phyloP scores from a whole-genome alignment of 2,113 vertebrate species.

The Malurus elegans region DNA sequence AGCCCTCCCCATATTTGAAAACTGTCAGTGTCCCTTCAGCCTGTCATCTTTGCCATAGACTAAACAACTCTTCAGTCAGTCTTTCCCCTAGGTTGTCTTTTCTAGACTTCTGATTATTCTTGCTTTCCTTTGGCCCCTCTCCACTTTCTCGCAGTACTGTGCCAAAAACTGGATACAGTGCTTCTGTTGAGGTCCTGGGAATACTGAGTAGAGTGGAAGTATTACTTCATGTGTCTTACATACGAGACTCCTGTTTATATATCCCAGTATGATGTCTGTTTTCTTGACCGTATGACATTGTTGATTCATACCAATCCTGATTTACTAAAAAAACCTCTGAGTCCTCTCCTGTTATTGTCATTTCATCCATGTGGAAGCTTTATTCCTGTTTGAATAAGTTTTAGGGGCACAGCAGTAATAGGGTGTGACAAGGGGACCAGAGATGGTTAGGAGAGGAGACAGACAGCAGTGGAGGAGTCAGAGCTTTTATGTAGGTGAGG shows the following conservation, averaged over 20 bases:
- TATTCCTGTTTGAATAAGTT: neutral
- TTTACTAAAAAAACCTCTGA: neutral
- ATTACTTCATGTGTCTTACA: neutral
- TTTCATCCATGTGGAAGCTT: neutral
- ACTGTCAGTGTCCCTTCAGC: neutral
- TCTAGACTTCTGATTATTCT: neutral
- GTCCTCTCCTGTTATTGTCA: neutral
- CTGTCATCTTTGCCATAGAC: neutral
- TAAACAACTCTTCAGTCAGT: neutral
- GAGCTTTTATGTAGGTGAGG: neutral
- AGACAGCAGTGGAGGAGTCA: rapidly evolving
- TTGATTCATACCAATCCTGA: slow-evolving; percentile 12
- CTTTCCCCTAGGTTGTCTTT: neutral
- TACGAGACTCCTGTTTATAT: neutral
- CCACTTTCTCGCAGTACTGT: neutral
- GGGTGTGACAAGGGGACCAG: neutral
- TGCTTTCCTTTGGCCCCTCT: slow-evolving; percentile 39
- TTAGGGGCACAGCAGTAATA: neutral
- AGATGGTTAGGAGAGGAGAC: neutral
- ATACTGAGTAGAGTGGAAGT: neutral
- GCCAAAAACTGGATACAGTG: slow-evolving; percentile 11
- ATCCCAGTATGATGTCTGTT: slow-evolving; percentile 43
- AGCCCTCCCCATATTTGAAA: neutral
- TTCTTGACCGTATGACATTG: neutral
- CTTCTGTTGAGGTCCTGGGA: neutral